These are phyloP conservation scores for Mastomys natalensis DNA, from an alignment of 2,113 vertebrate genomes.

Conservation along the genomic window DNA sequence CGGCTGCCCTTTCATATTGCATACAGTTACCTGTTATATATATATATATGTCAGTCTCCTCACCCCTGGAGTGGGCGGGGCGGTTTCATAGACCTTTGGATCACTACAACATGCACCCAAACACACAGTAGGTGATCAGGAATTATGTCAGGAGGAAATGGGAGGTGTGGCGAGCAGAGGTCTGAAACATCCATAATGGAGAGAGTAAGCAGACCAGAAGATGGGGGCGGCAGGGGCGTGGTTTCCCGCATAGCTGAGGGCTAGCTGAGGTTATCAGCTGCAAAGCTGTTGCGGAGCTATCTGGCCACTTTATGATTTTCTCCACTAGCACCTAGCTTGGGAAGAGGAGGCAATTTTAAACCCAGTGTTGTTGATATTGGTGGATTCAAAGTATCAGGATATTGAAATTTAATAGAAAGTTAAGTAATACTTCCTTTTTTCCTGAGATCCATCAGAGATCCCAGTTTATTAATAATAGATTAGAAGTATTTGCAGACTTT, in stretches of 20 bases:
- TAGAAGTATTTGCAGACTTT: constrained; percentile 23
- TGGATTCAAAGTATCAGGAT: neutral
- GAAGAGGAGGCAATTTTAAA: neutral
- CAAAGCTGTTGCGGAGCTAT: neutral
- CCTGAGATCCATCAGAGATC: neutral
- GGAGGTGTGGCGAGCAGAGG: neutral
- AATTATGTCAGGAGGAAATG: neutral
- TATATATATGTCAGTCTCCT: neutral
- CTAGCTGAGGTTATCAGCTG: too few relatives aligned
- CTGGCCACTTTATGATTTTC: neutral
- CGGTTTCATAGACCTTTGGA: neutral
- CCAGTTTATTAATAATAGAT: neutral
- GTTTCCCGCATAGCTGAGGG: neutral
- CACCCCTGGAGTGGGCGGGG: neutral
- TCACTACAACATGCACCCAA: neutral
- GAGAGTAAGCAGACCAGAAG: neutral
- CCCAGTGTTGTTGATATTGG: neutral
- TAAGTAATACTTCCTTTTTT: neutral
- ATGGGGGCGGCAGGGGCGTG: neutral
- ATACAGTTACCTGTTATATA: neutral
- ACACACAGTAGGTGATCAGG: too few relatives aligned
- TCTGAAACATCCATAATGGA: neutral
- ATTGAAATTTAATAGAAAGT: neutral
- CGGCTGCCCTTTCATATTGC: neutral
- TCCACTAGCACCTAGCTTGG: neutral